Percentiles rank a stretch among this genome's conserved stretches.
Evolutionary conservation across 2,888 invertebrate genomes (phyloP).

Genomic region (Pecten maximus): DNA sequence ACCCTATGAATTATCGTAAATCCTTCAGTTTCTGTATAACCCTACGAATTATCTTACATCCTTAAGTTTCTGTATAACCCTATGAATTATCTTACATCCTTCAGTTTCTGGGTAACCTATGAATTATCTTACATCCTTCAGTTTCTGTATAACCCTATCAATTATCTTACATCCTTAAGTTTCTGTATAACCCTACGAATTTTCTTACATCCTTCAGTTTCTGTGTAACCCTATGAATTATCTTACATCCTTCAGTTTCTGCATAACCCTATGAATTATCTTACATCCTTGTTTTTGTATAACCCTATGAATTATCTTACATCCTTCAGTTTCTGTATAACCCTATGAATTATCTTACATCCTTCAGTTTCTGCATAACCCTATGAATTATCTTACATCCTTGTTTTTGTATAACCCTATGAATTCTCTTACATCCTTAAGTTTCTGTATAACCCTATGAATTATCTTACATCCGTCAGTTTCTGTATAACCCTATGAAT

Average conservation of each 20-base stretch:
- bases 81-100: neutral
- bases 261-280: constrained; percentile 87
- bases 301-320: neutral
- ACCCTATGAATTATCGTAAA: constrained; percentile 60
- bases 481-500: neutral
- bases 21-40: constrained; percentile 67
- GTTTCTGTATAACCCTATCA: neutral
- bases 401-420: neutral
- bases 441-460: neutral
- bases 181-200: neutral
- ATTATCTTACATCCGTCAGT: neutral
- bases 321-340: neutral
- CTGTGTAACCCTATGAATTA: neutral
- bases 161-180: too few relatives aligned
- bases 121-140: neutral
- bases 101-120: neutral
- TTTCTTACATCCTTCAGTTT: neutral
- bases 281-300: neutral
- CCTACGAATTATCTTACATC: neutral
- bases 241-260: constrained; percentile 86
- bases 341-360: neutral
- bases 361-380: neutral
- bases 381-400: neutral
- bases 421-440: constrained; percentile 75
- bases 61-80: neutral